Evolutionary conservation across 2,113 vertebrate genomes (phyloP).

Genomic region (Psephotus haematonotus): DNA sequence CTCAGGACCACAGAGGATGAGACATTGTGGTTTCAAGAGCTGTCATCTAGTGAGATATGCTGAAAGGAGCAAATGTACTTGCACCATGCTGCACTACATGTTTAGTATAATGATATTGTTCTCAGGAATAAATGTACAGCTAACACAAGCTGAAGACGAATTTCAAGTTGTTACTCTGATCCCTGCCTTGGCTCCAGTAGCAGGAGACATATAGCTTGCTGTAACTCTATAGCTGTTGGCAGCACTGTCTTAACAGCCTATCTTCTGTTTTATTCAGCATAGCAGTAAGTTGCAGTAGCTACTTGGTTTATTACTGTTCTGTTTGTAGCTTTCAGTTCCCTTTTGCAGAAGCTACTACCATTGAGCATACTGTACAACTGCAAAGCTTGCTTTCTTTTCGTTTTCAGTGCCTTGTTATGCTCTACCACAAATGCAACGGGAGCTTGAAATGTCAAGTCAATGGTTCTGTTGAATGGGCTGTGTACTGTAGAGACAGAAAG

Average conservation of each 20-base stretch:
- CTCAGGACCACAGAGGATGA: not conserved
- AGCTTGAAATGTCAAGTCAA: not conserved
- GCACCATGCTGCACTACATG: not conserved
- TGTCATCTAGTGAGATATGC: not conserved
- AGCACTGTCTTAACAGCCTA: not conserved
- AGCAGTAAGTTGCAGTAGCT: not conserved
- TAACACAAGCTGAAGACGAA: not conserved
- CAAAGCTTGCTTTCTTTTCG: not conserved
- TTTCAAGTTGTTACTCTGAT: not conserved
- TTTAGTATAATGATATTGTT: not conserved
- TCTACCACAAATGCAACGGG: not conserved
- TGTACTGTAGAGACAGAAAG: not conserved
- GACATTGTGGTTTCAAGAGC: not conserved
- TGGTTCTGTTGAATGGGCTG: not conserved
- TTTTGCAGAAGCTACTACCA: not conserved
- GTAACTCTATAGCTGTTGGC: not conserved
- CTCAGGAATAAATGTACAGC: not conserved
- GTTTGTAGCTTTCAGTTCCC: not conserved
- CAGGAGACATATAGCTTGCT: not conserved
- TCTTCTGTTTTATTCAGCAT: not conserved
- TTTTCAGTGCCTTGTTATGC: not conserved
- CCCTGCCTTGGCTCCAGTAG: not conserved
- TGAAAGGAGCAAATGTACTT: not conserved
- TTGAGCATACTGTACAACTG: not conserved
- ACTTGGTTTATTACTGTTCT: not conserved